These are phyloP conservation scores for Sphaerophoria taeniata DNA, from an alignment of 2,888 invertebrate genomes.

Conservation along the genomic window DNA sequence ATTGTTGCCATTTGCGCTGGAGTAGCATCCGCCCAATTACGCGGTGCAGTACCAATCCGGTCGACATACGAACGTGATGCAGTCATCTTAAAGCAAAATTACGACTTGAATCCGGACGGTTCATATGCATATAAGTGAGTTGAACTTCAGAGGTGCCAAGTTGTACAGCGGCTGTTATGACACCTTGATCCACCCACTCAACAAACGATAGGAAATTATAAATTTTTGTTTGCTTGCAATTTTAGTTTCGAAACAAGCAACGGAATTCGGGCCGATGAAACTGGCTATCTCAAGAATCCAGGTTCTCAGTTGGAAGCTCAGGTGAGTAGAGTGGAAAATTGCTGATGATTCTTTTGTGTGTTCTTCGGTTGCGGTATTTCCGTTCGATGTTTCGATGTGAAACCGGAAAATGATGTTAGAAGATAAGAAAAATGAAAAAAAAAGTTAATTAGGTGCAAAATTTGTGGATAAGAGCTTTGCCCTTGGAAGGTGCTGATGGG, in stretches of 20 bases:
- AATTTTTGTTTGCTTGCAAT: slow-evolving; percentile 24
- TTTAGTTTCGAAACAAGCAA: slow-evolving; percentile 87
- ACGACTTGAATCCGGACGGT: slow-evolving; percentile 84
- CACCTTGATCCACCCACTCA: slow-evolving; percentile 46
- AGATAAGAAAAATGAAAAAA: slow-evolving; percentile 32
- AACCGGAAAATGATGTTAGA: background rate
- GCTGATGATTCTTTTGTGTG: slow-evolving; percentile 8
- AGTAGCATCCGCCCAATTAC: slow-evolving; percentile 80
- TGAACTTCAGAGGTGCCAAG: background rate
- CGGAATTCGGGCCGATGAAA: slow-evolving; percentile 86
- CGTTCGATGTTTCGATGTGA: background rate
- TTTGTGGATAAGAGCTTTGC: background rate
- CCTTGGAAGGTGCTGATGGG: background rate
- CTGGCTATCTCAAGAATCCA: slow-evolving; percentile 85
- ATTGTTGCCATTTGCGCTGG: slow-evolving; percentile 78
- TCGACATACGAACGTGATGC: slow-evolving; percentile 82
- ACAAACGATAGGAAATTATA: background rate
- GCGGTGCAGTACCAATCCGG: slow-evolving; percentile 79
- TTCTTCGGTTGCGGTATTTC: slow-evolving; percentile 21
- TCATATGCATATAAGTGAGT: slow-evolving; percentile 84
- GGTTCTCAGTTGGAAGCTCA: slow-evolving; percentile 85
- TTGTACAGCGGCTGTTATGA: slow-evolving; percentile 40
- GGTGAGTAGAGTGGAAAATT: slow-evolving; percentile 77
- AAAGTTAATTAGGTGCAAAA: slow-evolving; percentile 55
- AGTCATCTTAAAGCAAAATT: slow-evolving; percentile 83